phyloP scores from a whole-genome alignment of 2,113 vertebrate genomes.

The Hippocampus guttulatus region DNA sequence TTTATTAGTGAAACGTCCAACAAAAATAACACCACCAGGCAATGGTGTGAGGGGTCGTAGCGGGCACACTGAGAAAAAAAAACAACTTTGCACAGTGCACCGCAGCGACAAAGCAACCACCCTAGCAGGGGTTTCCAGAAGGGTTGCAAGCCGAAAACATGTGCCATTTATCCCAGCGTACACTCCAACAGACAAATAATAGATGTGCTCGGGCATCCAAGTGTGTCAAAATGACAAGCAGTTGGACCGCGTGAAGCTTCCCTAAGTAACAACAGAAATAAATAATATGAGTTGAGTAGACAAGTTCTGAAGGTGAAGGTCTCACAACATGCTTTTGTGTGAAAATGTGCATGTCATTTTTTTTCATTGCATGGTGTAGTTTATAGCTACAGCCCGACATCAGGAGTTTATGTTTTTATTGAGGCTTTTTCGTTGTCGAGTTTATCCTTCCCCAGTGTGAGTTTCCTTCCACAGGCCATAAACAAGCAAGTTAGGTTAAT shows the following conservation, averaged over 20 bases:
- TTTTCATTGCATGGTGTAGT: background rate
- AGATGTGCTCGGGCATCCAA: background rate
- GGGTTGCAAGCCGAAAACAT: background rate
- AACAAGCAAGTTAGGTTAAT: background rate
- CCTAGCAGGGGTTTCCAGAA: conserved; percentile 7
- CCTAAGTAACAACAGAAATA: background rate
- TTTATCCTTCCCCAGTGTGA: background rate
- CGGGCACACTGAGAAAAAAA: background rate
- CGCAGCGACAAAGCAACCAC: background rate
- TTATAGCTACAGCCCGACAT: background rate
- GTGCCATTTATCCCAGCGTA: background rate
- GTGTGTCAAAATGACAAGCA: background rate
- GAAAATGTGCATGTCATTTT: background rate
- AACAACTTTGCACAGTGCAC: background rate
- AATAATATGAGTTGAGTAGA: background rate
- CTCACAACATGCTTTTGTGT: background rate
- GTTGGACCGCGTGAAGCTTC: background rate
- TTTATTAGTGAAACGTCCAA: conserved; percentile 3
- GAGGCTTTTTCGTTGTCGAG: background rate
- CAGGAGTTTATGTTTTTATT: background rate
- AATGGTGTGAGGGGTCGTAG: background rate
- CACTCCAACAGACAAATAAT: background rate
- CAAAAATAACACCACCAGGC: conserved; percentile 1
- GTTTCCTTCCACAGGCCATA: background rate
- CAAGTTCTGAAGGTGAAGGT: background rate